Conservation (phyloP, 2,888 invertebrate genomes). For the Drosophila subquinaria region DNA sequence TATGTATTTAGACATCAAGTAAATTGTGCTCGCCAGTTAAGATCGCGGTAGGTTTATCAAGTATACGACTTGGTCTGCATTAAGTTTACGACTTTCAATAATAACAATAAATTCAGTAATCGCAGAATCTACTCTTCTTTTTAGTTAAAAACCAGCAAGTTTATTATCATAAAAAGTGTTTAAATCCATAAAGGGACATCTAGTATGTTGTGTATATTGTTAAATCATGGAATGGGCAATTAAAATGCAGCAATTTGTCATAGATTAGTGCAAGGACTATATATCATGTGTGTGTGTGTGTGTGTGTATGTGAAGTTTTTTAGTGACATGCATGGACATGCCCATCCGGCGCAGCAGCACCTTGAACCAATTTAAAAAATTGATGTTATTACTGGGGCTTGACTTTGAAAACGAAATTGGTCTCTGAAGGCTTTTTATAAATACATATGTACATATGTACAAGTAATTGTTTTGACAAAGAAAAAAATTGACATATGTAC, state of each 20-base stretch:
- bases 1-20: constrained; percentile 50
- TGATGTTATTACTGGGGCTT: constrained; percentile 10
- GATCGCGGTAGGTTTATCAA: constrained; percentile 35
- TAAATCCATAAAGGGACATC: neutral
- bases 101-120: no score
- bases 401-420: constrained; percentile 28
- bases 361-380: constrained; percentile 41
- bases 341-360: constrained; percentile 24
- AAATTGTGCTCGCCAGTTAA: constrained; percentile 25
- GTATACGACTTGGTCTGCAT: neutral
- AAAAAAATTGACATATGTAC: neutral
- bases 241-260: constrained; percentile 12
- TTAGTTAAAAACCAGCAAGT: neutral
- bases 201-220: neutral
- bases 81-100: neutral
- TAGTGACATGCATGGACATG: constrained; percentile 23
- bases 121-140: no score
- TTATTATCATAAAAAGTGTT: neutral
- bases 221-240: neutral
- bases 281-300: neutral
- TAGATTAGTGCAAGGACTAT: constrained; percentile 27
- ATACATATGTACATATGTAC: no score
- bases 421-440: constrained; percentile 27
- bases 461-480: neutral
- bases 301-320: constrained; percentile 1